Evolutionary conservation across 2,113 vertebrate species (phyloP), one percentile per base, ranked within the genome.

Genomic region (Nothobranchius kuhntae): DNA sequence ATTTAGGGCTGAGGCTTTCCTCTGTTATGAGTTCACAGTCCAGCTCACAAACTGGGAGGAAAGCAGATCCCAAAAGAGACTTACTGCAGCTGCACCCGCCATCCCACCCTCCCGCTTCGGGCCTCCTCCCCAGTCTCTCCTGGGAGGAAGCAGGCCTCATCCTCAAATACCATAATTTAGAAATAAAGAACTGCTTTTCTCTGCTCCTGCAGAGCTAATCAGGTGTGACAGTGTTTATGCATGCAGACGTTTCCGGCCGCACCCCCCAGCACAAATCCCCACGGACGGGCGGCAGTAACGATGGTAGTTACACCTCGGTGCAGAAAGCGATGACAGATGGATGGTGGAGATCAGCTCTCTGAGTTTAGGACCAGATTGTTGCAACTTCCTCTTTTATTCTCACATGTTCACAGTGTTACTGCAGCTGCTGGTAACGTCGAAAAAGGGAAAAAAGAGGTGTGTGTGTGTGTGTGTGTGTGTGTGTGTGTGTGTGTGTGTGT

Each of bases 151-250:
- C 53, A 59, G 70, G 47, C 58, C 72, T 77, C 71, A 59, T 76
- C 75, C 44, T 71, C 71, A 65, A 71, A 81, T 62, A 61, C 80
- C 56, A 76, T 47, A 60, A 57, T 73, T 72, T 54, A 76, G 53
- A 53, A 56, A 74, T 57, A 40, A 64, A 66, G 35, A 13, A 50
- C 38, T 4, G 50, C 58, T 54, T 68, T 80, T 69, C 51, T 48
- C 26, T 5, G 57, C 36, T 75, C 61, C 10, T 78, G 68, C 53
- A 35, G 45, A 12, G 70, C 60, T 59, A 74, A 83, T 82, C 61
- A 62, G 59, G 58, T 61, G 75, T 59, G 73, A 72, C 77, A 47
- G 3, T 60, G 13, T 78, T 77, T 87, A 73, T 63, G 80, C 87
- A 81, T 26, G 12, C 21, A 48, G 47, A 11, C 46, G 46, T 72